Evolutionary conservation across 1,140 invertebrate species (phyloP).

Genomic region (Oedothorax gibbosus): DNA sequence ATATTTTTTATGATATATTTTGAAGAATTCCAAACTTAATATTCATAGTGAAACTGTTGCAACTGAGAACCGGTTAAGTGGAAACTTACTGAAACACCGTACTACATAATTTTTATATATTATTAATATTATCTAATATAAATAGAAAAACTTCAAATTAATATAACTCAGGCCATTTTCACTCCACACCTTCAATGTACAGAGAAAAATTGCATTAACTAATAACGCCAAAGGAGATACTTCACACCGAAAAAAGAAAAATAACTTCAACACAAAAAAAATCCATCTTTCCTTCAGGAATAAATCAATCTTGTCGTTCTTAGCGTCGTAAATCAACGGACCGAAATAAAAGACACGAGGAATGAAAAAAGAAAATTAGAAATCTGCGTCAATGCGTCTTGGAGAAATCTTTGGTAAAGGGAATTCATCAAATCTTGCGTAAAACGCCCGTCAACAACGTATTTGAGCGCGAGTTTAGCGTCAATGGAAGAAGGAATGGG

Average conservation of each 20-base stretch:
- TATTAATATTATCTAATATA: too few species aligned
- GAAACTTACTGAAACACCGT: too few species aligned
- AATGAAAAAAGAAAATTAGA: background rate
- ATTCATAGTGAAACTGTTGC: too few species aligned
- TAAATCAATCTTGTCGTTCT: constrained; percentile 43
- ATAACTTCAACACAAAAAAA: background rate
- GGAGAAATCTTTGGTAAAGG: constrained; percentile 10
- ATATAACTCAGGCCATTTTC: too few species aligned
- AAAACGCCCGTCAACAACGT: constrained; percentile 42
- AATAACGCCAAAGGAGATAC: constrained; percentile 6
- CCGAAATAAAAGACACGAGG: constrained; percentile 37
- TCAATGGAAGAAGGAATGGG: constrained; percentile 27
- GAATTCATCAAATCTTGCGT: constrained; percentile 41
- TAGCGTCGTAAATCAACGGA: constrained; percentile 44
- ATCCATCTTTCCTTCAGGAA: background rate
- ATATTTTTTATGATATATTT: too few species aligned
- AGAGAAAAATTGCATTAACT: constrained; percentile 17
- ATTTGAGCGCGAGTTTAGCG: constrained; percentile 7
- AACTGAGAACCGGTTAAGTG: too few species aligned
- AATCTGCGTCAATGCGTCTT: constrained; percentile 33
- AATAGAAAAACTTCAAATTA: too few species aligned
- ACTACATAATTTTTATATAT: too few species aligned
- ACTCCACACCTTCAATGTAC: too few species aligned
- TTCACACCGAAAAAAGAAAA: background rate
- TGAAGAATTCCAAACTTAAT: too few species aligned